Percentiles rank a stretch among this genome's conserved stretches.
Evolutionary conservation across 2,113 vertebrate genomes (phyloP).

Genomic region (Pseudorectes ferrugineus): DNA sequence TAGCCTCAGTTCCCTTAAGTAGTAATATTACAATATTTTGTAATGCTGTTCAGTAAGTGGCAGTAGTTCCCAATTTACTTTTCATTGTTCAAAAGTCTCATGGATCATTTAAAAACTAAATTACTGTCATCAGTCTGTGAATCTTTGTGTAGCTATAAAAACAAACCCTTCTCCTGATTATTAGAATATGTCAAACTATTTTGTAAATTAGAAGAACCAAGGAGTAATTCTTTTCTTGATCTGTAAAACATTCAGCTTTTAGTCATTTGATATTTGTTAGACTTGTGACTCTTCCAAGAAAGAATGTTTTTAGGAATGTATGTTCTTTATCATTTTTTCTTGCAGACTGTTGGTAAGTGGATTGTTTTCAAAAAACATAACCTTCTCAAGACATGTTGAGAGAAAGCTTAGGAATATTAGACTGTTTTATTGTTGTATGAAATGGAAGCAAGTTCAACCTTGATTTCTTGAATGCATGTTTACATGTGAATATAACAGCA

Average conservation of each 20-base stretch:
- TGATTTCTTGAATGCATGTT: neutral
- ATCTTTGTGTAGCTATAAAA: neutral
- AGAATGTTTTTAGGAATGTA: neutral
- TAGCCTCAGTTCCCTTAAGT: neutral
- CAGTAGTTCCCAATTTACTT: neutral
- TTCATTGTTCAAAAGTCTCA: neutral
- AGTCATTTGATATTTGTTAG: neutral
- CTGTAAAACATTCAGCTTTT: neutral
- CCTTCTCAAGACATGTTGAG: neutral
- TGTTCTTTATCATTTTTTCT: neutral
- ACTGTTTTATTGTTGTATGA: neutral
- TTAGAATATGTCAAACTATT: neutral
- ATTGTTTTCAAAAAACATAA: neutral
- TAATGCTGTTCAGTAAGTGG: neutral
- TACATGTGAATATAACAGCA: neutral
- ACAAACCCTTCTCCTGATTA: neutral
- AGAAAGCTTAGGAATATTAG: neutral
- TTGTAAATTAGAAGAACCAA: neutral
- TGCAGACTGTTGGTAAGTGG: neutral
- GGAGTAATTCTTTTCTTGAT: neutral
- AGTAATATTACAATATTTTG: neutral
- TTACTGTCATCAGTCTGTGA: neutral
- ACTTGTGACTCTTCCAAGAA: neutral
- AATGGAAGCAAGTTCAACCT: neutral
- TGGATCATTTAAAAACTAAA: neutral